These are phyloP conservation scores for Aphis craccivora DNA, from an alignment of 1,140 invertebrate genomes.

Conservation along the genomic window DNA sequence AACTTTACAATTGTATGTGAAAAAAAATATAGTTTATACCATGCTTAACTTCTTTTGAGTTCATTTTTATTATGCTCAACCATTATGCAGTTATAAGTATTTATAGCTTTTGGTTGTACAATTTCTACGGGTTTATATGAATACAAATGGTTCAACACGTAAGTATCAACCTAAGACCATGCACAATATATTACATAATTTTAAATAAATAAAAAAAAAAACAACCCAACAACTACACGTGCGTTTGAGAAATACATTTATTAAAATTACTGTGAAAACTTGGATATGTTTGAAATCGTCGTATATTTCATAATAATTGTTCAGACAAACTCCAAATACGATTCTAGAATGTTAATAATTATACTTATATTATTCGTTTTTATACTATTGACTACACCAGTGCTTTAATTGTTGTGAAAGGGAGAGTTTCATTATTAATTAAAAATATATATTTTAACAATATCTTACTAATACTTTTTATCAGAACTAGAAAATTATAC, in stretches of 20 bases:
- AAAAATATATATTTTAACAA: background rate
- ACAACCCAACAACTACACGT: background rate
- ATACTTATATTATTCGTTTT: background rate
- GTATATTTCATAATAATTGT: background rate
- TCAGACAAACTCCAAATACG: background rate
- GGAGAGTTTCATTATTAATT: too few relatives aligned
- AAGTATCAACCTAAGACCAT: background rate
- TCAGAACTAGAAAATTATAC: background rate
- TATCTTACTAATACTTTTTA: background rate
- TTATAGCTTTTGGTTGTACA: conserved; percentile 38
- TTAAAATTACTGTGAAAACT: conserved; percentile 3
- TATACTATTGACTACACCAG: background rate
- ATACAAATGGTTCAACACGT: conserved; percentile 33
- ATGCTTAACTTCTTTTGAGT: conserved; percentile 32
- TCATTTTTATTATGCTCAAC: background rate
- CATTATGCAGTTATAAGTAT: conserved; percentile 34
- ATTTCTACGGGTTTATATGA: background rate
- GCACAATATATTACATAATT: conserved; percentile 29
- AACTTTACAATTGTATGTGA: conserved; percentile 7
- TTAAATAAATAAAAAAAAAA: background rate
- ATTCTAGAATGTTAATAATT: background rate
- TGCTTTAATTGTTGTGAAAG: background rate
- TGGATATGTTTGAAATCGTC: background rate
- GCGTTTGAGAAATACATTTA: conserved; percentile 11
- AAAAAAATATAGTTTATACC: conserved; percentile 4